Percentiles rank a stretch among this genome's conserved stretches.
Conservation (phyloP, 2,797 vertebrate genomes). For the Hoplostethus atlanticus region DNA sequence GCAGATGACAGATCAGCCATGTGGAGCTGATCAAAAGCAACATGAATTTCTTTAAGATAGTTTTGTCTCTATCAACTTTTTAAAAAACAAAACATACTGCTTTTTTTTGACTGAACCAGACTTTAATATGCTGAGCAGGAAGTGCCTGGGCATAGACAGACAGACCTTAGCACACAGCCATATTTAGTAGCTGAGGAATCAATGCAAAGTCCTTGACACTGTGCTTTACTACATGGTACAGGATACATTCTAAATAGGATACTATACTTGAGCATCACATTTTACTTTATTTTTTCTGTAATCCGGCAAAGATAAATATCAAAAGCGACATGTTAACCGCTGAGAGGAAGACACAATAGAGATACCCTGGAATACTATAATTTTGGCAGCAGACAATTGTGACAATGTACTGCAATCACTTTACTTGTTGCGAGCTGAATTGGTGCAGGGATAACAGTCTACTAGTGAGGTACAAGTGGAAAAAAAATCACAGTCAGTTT, state of each 20-base stretch:
- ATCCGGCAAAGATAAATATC: no score
- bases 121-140: constrained; percentile 12
- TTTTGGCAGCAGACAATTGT: neutral
- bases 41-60: neutral
- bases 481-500: neutral
- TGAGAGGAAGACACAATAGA: no score
- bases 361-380: neutral
- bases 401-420: neutral
- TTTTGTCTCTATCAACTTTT: neutral
- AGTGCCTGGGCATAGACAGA: neutral
- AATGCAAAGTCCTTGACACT: no score
- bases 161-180: no score
- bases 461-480: neutral
- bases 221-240: no score
- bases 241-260: no score
- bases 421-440: neutral
- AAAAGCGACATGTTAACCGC: no score
- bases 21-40: neutral
- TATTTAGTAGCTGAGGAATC: no score
- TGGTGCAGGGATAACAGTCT: neutral
- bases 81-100: neutral
- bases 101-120: neutral
- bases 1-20: neutral
- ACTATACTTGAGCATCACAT: no score
- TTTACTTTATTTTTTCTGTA: no score